Base-by-base conservation (phyloP, 2,797 vertebrate genomes). In the Hafferia zeledoni region DNA sequence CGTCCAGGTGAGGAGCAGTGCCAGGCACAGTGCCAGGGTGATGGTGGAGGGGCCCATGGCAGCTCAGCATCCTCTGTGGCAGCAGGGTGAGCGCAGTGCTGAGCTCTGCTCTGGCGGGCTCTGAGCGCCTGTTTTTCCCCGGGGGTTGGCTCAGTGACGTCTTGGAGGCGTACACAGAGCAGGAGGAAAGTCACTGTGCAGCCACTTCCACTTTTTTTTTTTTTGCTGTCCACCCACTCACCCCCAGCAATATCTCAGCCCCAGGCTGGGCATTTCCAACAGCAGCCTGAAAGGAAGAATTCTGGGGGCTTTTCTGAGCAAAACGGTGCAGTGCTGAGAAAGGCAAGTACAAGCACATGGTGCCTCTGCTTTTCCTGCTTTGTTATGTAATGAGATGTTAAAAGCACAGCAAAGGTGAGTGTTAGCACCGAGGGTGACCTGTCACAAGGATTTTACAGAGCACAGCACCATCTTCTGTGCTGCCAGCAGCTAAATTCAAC, bases 61-160 rank as follows among this genome's bases (percentile, higher is more conserved):
- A 1, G 17, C 78, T 80, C 43, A 43, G 91, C 94, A 96, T 97
- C 89, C 92, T 94, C 95, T 3, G 61, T 0, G 23, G 68, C 47
- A 8, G 81, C 89, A 2, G 84, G 64, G 46, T 0, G 64, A 72
- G 90, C 33, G 5, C 57, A 10, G 68, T 23, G 82, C 75, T 0
- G 61, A 7, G 41, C 87, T 91, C 37, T 86, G 91, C 28, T 16
- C 37, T 6, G 23, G 3, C 24, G 0, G 50, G 11, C 8, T 37
- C 20, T 0, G 13, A 20, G 4, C 4, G 1, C 89, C 65, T 60
- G 79, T 76, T 96, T 97, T 97, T 92, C 94, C 95, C 91, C 3
- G 35, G 80, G 31, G 96, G 94, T n/a, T 46, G 96, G 94, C 79
- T 55, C 61, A 33, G 84, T 97, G 96, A 97, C 95, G 95, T 97